Conservation (phyloP, 2,888 invertebrate genomes). For the Meganola albula region DNA sequence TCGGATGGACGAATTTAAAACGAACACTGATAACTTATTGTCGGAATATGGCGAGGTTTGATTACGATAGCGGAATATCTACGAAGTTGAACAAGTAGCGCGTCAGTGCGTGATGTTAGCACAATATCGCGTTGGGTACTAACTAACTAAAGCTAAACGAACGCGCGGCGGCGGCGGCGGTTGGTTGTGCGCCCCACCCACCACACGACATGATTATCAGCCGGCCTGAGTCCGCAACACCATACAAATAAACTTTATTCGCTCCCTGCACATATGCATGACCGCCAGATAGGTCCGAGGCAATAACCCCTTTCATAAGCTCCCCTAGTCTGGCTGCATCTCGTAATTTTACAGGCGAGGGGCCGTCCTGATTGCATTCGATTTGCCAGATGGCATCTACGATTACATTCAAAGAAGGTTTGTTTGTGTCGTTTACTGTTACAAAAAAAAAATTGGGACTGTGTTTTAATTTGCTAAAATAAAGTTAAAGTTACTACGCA, state of each 20-base stretch:
- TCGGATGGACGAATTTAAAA: constrained; percentile 24
- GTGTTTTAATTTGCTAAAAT: constrained; percentile 27
- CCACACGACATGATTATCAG: constrained; percentile 65
- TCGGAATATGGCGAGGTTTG: constrained; percentile 10
- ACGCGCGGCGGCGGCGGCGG: constrained; percentile 36
- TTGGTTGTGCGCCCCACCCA: constrained; percentile 62
- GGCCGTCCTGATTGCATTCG: constrained; percentile 55
- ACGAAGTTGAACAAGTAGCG: constrained; percentile 29
- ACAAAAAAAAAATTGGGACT: too few relatives aligned
- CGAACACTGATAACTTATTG: constrained; percentile 15
- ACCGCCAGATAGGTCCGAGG: constrained; percentile 57
- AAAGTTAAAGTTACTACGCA: constrained; percentile 22
- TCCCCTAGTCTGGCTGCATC: constrained; percentile 64
- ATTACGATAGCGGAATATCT: constrained; percentile 28
- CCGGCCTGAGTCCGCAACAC: constrained; percentile 50
- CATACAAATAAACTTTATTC: constrained; percentile 76
- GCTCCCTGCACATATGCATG: constrained; percentile 66
- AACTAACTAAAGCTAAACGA: too few relatives aligned
- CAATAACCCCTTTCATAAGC: constrained; percentile 72
- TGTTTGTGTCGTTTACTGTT: constrained; percentile 3
- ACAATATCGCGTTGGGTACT: constrained; percentile 55
- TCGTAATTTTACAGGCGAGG: constrained; percentile 70
- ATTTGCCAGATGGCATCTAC: constrained; percentile 37
- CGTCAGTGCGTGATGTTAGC: constrained; percentile 38
- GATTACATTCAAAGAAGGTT: constrained; percentile 21